Evolutionary conservation across 2,888 invertebrate species (phyloP), one percentile per base, ranked within the genome.

Genomic region (Caenorhabditis auriculariae): DNA sequence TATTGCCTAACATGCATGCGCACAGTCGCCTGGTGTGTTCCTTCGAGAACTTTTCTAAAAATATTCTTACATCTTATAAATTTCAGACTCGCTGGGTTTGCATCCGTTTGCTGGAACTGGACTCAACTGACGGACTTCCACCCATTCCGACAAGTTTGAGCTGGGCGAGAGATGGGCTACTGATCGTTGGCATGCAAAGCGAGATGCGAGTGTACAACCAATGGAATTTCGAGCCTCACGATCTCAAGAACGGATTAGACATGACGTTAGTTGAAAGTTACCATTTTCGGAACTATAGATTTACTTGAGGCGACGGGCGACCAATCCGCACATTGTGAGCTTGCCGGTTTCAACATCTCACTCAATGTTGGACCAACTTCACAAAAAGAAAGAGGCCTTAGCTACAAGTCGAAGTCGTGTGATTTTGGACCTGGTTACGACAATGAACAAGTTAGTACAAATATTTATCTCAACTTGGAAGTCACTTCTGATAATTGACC

Each of bases 181-280:
- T 98, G 1, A 93, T 99, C 0, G 94, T 98, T 1, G 98, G 96
- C 2, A 95, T 98, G 95, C 94, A 96, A 82, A 95, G 94, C 2
- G 98, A 98, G 83, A 95, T 98, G 93, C 94, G 96, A 80, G 94
- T 98, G 0, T 98, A 95, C 82, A 93, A 94, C 0, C 98, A 98
- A 81, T 73, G 78, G 78, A 77, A 79, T 54, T 60, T 77, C 44
- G 56, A 52, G 32, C 51, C 49, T 1, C 44, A 58, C 9, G 51
- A 47, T 7, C n/a, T n/a, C n/a, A 39, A 49, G 37, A 43, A 37
- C 51, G 27, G 5, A 19, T 24, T 24, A 9, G 45, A 45, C 9
- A 3, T 45, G 4, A 3, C 4, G 1, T 7, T 5, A 19, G 26
- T 21, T 2, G 3, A 19, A 37, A 45, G 23, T 39, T 2, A 21